Percentiles rank a stretch among this genome's conserved stretches.
phyloP scores from a whole-genome alignment of 2,888 invertebrate species.

The Agriotes lineatus region DNA sequence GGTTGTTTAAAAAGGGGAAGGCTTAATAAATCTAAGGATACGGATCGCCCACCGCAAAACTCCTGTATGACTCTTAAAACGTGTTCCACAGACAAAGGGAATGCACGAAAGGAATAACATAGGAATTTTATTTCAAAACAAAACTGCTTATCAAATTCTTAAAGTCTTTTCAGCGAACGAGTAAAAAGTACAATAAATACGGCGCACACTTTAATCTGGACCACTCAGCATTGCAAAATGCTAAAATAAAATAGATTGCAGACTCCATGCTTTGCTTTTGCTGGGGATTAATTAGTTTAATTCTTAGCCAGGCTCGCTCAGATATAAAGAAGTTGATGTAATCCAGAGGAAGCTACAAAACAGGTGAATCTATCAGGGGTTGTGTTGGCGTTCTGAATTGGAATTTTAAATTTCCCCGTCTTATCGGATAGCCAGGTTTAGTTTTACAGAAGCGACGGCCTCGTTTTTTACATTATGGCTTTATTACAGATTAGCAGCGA shows the following conservation, averaged over 20 bases:
- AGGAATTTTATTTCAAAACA: slow-evolving; percentile 6
- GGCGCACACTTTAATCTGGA: slow-evolving; percentile 53
- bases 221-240: slow-evolving; percentile 56
- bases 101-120: slow-evolving; percentile 1
- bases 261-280: slow-evolving; percentile 56
- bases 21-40: no score
- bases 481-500: no score
- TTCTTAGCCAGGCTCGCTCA: slow-evolving; percentile 56
- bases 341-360: slow-evolving; percentile 50
- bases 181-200: slow-evolving; percentile 48
- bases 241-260: slow-evolving; percentile 60
- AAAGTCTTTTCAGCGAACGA: slow-evolving; percentile 26
- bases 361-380: slow-evolving; percentile 42
- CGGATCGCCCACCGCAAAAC: not conserved
- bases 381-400: not conserved
- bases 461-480: no score
- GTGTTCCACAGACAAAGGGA: slow-evolving; percentile 5
- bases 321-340: slow-evolving; percentile 52
- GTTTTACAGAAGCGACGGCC: no score
- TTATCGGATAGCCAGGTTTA: no score
- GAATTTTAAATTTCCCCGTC: not conserved
- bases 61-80: not conserved
- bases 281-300: slow-evolving; percentile 61
- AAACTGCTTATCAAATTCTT: slow-evolving; percentile 33
- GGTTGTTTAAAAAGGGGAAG: no score